Evolutionary conservation across 2,113 vertebrate species (phyloP).

Genomic region (Spea multiplicata): DNA sequence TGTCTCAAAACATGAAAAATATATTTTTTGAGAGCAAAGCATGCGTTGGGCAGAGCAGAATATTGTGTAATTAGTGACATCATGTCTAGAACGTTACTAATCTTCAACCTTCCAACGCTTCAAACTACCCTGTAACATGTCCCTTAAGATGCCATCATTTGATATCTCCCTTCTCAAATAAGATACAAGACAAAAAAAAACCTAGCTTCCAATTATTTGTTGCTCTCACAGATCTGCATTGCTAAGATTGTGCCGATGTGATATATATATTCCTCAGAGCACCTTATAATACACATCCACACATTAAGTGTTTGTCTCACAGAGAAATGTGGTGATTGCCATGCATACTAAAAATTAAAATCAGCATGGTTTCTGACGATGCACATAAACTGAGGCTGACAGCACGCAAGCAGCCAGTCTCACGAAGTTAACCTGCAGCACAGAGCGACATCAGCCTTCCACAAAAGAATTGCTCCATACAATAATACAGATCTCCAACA

Average conservation of each 20-base stretch:
- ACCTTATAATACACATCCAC: not conserved
- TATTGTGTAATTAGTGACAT: too few relatives aligned
- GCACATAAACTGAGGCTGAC: conserved; percentile 13
- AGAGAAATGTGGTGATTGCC: not conserved
- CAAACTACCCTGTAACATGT: too few relatives aligned
- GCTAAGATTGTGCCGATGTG: not conserved
- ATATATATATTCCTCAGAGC: not conserved
- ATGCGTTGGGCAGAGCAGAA: too few relatives aligned
- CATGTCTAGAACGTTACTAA: too few relatives aligned
- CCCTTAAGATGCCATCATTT: too few relatives aligned
- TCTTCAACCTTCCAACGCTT: too few relatives aligned
- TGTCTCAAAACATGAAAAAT: too few relatives aligned
- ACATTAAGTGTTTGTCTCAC: conserved; percentile 17
- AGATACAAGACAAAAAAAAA: not conserved
- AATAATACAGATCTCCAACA: not conserved
- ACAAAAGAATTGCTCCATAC: not conserved
- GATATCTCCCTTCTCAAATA: not conserved
- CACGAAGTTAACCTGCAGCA: not conserved
- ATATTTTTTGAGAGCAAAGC: too few relatives aligned
- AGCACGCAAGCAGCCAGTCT: not conserved
- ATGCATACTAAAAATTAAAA: conserved; percentile 16
- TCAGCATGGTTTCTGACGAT: conserved; percentile 7
- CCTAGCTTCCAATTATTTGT: not conserved
- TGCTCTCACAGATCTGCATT: not conserved
- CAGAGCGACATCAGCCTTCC: not conserved